Evolutionary conservation across 2,797 vertebrate genomes (phyloP).

Genomic region (Xiphophorus birchmanni): DNA sequence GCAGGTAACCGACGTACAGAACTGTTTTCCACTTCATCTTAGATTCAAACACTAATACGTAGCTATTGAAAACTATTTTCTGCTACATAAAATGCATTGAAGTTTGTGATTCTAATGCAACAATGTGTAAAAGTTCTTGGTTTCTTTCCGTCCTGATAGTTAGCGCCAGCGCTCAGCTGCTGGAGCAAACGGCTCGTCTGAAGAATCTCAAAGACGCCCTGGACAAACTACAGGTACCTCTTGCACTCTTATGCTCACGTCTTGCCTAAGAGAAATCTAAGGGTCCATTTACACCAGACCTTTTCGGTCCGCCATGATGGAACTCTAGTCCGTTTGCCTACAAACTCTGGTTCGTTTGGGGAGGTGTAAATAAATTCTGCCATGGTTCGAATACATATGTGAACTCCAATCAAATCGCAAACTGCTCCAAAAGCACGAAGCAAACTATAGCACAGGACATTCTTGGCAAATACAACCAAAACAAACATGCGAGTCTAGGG

Average conservation of each 20-base stretch:
- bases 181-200: slow-evolving; percentile 86
- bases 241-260: neutral
- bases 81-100: neutral
- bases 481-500: too few relatives aligned
- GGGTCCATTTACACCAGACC: too few relatives aligned
- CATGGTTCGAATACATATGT: too few relatives aligned
- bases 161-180: slow-evolving; percentile 83
- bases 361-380: too few relatives aligned
- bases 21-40: neutral
- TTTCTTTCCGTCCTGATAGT: slow-evolving; percentile 41
- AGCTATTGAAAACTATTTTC: neutral
- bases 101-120: neutral
- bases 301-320: too few relatives aligned
- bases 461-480: too few relatives aligned
- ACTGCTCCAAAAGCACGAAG: too few relatives aligned
- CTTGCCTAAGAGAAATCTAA: neutral
- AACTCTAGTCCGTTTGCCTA: too few relatives aligned
- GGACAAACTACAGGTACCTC: slow-evolving; percentile 84
- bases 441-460: too few relatives aligned
- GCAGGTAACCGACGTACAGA: slow-evolving; percentile 71
- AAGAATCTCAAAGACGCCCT: slow-evolving; percentile 83
- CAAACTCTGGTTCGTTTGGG: too few relatives aligned
- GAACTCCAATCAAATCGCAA: too few relatives aligned
- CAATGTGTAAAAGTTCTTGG: neutral
- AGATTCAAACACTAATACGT: neutral